Evolutionary conservation across 2,888 invertebrate species (phyloP).

Genomic region (Eudasyphora cyanicolor): DNA sequence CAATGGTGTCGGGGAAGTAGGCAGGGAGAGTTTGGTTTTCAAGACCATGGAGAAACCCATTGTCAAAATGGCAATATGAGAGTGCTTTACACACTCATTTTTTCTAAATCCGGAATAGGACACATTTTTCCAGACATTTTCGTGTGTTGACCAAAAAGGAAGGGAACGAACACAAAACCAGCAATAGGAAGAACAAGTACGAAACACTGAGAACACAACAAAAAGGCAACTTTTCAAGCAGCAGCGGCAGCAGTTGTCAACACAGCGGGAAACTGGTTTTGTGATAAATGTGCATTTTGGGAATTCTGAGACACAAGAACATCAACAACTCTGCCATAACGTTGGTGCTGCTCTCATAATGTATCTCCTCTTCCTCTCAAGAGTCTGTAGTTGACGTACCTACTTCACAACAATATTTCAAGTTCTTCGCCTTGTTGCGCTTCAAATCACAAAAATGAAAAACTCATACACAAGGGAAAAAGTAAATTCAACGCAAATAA

Average conservation of each 20-base stretch:
- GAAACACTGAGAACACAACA: neutral
- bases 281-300: constrained; percentile 65
- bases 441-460: constrained; percentile 5
- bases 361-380: neutral
- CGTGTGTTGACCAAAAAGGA: neutral
- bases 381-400: constrained; percentile 7
- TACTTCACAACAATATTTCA: neutral
- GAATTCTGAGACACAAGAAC: constrained; percentile 36
- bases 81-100: neutral
- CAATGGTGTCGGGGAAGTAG: neutral
- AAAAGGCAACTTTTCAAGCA: constrained; percentile 36
- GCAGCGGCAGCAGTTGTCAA: constrained; percentile 62
- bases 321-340: constrained; percentile 33
- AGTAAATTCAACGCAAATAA: neutral
- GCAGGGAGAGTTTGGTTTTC: neutral
- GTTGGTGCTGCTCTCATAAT: neutral
- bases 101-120: constrained; percentile 32
- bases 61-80: constrained; percentile 19
- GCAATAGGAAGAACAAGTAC: neutral
- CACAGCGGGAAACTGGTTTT: constrained; percentile 68
- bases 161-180: constrained; percentile 7
- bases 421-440: neutral
- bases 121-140: constrained; percentile 26
- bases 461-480: neutral
- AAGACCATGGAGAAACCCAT: constrained; percentile 30